Evolutionary conservation across 2,113 vertebrate species (phyloP), one percentile per base, ranked within the genome.

Genomic region (Chionodraco myersi): DNA sequence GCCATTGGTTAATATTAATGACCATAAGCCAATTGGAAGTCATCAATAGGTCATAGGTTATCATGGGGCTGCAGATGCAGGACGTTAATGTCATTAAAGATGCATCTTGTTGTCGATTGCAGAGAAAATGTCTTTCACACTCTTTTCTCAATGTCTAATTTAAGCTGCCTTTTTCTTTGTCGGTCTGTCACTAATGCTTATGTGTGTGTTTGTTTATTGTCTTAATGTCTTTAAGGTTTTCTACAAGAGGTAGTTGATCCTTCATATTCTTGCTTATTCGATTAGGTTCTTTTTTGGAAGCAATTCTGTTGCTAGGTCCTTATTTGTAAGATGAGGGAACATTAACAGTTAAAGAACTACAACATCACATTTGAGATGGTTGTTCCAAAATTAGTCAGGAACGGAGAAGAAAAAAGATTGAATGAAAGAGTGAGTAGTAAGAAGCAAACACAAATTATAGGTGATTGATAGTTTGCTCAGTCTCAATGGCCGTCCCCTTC

Each of bases 11-110:
- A 94, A 95, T 94, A 93, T 94, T 93, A 93, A 94, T 92, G 94
- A 89, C 79, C 59, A 45, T 58, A 58, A 66, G 76, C 83, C 84
- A 83, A 89, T 88, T 77, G 73, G 56, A 83, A 70, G 34, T 77
- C 82, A 84, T 95, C 95, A 93, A 94, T 94, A 94, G 92, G 84
- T 89, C 90, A 93, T 48, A 72, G 92, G 93, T 93, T 94, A 94
- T 95, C 93, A 57, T 44, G 23, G 87, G 77, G 86, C 77, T 92
- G 91, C 85, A 89, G 92, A 92, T 81, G 81, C 87, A 90, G 80
- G 88, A 92, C 87, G 83, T 92, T 92, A 93, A 94, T 92, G 61
- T 86, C 86, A 94, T 95, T 93, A 94, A 91, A 90, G 86, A 89
- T 91, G 89, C 87, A 85, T 84, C 53, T 68, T 59, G 67, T 80